Conservation (phyloP, 37 sponge, comb jelly and placozoan genomes). For the Chondrosia reniformis region DNA sequence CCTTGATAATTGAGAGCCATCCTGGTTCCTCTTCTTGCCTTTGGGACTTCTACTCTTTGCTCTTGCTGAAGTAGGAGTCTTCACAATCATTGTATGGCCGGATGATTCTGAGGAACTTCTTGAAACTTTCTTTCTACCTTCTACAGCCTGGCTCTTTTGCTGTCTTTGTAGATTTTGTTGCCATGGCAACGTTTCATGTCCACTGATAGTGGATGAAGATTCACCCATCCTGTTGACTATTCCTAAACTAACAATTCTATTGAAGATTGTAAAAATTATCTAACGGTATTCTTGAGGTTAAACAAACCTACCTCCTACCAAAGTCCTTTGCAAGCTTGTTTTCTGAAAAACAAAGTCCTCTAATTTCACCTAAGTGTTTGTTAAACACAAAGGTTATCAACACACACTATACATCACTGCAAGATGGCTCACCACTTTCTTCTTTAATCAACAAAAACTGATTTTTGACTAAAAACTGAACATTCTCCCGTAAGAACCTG, state of each 20-base stretch:
- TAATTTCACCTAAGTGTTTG: background rate
- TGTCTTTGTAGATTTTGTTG: no score
- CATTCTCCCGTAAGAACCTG: slow-evolving; percentile 4
- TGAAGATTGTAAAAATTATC: no score
- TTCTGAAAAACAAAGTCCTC: slow-evolving; percentile 6
- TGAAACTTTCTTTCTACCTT: background rate
- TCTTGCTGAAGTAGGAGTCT: no score
- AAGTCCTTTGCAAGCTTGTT: background rate
- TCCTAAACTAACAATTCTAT: no score
- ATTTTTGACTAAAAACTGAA: slow-evolving; percentile 36
- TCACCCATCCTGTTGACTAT: no score
- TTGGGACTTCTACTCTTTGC: no score
- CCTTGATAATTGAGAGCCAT: background rate
- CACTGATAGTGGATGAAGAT: no score
- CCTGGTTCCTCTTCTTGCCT: background rate
- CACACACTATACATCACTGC: background rate
- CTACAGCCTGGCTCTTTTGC: background rate
- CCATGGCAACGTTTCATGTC: no score
- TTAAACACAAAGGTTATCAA: background rate
- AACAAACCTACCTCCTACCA: no score
- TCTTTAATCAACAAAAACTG: slow-evolving; percentile 58
- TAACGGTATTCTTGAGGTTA: no score
- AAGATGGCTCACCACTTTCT: background rate
- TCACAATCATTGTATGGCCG: no score
- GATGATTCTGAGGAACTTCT: background rate